Conservation (phyloP, 2,113 vertebrate species). For the Vireo altiloquus region DNA sequence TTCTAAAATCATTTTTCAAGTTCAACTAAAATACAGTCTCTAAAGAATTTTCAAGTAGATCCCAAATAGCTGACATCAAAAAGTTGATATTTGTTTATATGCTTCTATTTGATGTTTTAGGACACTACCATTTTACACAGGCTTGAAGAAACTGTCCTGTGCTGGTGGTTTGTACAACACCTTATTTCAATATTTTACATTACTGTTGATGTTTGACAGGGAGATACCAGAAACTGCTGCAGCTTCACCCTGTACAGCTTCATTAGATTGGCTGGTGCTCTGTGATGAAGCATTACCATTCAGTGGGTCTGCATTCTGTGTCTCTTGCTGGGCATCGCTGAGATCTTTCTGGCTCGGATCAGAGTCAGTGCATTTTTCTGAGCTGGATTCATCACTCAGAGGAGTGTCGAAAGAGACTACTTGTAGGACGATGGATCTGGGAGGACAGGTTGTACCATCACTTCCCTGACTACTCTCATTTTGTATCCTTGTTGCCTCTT, state of each 20-base stretch:
- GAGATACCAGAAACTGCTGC: conserved; percentile 26
- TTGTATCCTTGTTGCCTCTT: conserved; percentile 31
- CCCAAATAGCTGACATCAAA: neutral
- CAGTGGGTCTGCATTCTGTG: neutral
- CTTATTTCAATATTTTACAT: neutral
- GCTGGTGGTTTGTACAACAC: neutral
- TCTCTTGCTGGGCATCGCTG: conserved; percentile 28
- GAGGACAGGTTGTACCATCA: neutral
- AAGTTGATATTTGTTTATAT: neutral
- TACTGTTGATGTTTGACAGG: neutral
- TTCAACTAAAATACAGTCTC: neutral
- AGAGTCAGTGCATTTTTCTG: conserved; percentile 20
- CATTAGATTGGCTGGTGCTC: neutral
- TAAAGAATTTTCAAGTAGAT: neutral
- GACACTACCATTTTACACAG: neutral
- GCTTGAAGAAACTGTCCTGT: neutral
- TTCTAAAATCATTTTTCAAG: neutral
- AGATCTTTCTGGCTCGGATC: conserved; percentile 16
- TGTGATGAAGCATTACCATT: conserved; percentile 25
- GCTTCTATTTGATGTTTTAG: neutral
- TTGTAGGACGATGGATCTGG: conserved; percentile 33
- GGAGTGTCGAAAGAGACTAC: conserved; percentile 39
- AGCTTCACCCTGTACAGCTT: neutral
- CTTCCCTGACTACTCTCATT: conserved; percentile 49
- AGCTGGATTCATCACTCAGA: conserved; percentile 19